phyloP scores from a whole-genome alignment of 2,888 invertebrate species.

The Phytoseiulus persimilis region DNA sequence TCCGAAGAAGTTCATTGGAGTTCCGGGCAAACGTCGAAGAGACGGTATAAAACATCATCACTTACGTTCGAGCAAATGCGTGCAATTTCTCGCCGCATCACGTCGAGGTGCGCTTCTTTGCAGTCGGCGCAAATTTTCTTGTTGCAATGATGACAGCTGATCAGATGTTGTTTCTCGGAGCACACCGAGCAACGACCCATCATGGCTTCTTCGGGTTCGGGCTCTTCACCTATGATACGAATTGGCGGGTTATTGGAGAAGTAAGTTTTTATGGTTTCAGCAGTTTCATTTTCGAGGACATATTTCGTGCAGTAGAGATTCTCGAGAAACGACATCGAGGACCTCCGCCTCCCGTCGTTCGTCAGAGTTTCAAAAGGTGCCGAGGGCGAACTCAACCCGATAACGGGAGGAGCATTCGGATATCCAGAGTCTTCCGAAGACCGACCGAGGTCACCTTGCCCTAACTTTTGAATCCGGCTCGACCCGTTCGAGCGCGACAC shows the following conservation, averaged over 20 bases:
- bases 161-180: conserved; percentile 68
- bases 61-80: conserved; percentile 55
- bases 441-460: neutral
- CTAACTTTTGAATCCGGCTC: neutral
- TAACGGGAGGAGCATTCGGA: too few species aligned
- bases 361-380: too few species aligned
- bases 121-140: conserved; percentile 94
- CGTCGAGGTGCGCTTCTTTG: conserved; percentile 86
- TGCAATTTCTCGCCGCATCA: conserved; percentile 77
- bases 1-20: too few species aligned
- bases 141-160: conserved; percentile 86
- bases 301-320: too few species aligned
- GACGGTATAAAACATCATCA: too few species aligned
- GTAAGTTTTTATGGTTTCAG: neutral
- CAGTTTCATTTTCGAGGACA: too few species aligned
- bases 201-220: conserved; percentile 45
- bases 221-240: conserved; percentile 43
- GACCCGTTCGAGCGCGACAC: neutral
- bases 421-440: too few species aligned
- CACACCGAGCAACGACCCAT: conserved; percentile 71
- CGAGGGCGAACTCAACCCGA: too few species aligned
- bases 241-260: neutral
- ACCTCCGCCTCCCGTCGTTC: too few species aligned
- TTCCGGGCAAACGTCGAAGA: too few species aligned
- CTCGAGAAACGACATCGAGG: too few species aligned